phyloP scores from a whole-genome alignment of 2,113 vertebrate species.

The Cariama cristata region DNA sequence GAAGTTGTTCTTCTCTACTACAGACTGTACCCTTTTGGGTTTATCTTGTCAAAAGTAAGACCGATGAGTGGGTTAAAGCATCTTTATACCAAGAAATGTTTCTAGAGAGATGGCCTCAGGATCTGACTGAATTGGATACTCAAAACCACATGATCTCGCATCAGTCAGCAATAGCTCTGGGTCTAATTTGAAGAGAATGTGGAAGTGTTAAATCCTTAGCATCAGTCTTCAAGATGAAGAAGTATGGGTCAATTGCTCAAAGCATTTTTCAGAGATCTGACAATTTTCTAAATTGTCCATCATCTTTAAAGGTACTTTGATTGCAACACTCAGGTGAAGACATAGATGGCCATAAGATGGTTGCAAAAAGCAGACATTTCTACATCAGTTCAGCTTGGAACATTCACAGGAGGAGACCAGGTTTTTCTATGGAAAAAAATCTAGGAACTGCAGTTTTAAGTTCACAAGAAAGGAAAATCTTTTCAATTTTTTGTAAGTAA shows the following conservation, averaged over 20 bases:
- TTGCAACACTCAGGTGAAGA: not conserved
- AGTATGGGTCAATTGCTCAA: conserved; percentile 48
- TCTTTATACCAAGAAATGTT: conserved; percentile 45
- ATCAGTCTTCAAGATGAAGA: conserved; percentile 54
- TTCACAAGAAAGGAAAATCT: not conserved
- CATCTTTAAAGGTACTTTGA: conserved; percentile 54
- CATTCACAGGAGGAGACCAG: not conserved
- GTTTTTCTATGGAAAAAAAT: not conserved
- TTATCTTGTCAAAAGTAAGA: conserved; percentile 39
- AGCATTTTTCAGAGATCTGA: conserved; percentile 59
- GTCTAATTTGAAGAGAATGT: conserved; percentile 47
- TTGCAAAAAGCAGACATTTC: not conserved
- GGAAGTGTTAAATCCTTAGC: conserved; percentile 39
- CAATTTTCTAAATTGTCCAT: conserved; percentile 65
- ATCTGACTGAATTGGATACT: conserved; percentile 39
- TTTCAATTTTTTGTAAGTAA: not conserved
- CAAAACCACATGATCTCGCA: conserved; percentile 19
- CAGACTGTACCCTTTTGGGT: not conserved
- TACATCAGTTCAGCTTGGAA: not conserved
- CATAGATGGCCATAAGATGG: not conserved
- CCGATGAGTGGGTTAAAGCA: conserved; percentile 19
- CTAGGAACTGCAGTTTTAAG: not conserved
- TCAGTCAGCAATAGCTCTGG: conserved; percentile 16
- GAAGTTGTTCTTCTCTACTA: not conserved
- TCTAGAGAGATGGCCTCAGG: conserved; percentile 25